phyloP scores from a whole-genome alignment of 2,113 vertebrate species.

The Hassar affinis region DNA sequence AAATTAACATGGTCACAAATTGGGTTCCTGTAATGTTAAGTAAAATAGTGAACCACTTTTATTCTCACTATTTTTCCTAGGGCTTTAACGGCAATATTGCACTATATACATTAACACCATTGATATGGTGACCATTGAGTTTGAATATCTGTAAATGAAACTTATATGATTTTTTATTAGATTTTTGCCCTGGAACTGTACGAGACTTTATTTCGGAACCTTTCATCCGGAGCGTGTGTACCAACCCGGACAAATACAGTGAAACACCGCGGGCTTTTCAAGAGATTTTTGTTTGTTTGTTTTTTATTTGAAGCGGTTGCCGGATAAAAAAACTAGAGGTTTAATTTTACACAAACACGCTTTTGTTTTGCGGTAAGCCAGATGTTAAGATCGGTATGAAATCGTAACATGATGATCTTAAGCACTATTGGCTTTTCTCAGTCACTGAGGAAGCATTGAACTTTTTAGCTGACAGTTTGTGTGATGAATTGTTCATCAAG shows the following conservation, averaged over 20 bases:
- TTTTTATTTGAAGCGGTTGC: background rate
- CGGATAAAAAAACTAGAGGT: background rate
- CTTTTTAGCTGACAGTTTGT: conserved; percentile 33
- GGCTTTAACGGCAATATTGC: background rate
- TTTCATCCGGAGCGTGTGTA: background rate
- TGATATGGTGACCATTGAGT: no score
- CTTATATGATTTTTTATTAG: background rate
- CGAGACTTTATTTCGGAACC: conserved; percentile 26
- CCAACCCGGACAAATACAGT: background rate
- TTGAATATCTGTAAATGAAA: background rate
- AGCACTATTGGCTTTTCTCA: background rate
- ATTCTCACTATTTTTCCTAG: background rate
- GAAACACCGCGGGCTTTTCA: conserved; percentile 44
- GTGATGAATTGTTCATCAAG: conserved; percentile 52
- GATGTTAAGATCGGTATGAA: background rate
- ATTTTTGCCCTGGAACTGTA: background rate
- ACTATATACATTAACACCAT: background rate
- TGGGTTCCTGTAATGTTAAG: no score
- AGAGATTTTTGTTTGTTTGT: conserved; percentile 18
- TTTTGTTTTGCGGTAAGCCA: background rate
- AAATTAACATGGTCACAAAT: no score
- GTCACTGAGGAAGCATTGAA: background rate
- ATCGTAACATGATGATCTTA: no score
- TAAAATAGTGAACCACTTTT: background rate
- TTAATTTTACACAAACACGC: background rate